Base-by-base conservation (phyloP, 92 coral and sea anemone genomes). In the Anthopleura xanthogrammica region DNA sequence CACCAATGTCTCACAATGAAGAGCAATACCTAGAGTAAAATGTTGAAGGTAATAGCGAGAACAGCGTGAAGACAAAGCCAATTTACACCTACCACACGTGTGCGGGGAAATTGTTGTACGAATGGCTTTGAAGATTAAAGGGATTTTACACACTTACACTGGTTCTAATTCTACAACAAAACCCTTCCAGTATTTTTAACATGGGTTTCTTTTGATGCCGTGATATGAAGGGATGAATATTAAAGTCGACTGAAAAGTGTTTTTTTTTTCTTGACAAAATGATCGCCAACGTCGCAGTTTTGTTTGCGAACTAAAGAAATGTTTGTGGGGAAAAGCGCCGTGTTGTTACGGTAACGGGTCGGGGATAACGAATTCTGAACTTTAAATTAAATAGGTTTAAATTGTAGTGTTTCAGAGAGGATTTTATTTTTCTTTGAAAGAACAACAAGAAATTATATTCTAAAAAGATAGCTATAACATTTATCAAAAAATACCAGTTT, bases 271-370 rank as follows among this genome's bases (percentile, higher is more conserved):
- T 41, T 43, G 60, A 65, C 64, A 46, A 5, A 40, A 43, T 81
- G 77, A 29, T 81, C 43, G 23, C 23, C 40, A 40, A 81, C 73
- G 50, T 19, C 50, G 74, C 17, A 42, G 74, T 24, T 70, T 81
- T 81, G 77, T 81, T 81, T 81, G 74, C 71, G 75, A 60, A 77
- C 22, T 36, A 81, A 81, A 83, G 83, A 76, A 81, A 93, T 93
- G 87, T 89, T 93, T 91, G 73, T 80, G 77, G 86, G 83, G 88
- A 79, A 82, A 52, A 41, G 79, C 36, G 11, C 80, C 7, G 82
- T 60, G 97, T 93, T 85, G 97, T 89, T 84, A 93, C 83, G 91
- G 93, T 90, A 90, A 90, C 93, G 66, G 57, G 41, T 41, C 12
- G 41, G 40, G 75, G 13, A 75, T 72, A 73, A 46, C 58, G 52